Percentiles rank a stretch among this genome's conserved stretches.
Evolutionary conservation across 2,113 vertebrate genomes (phyloP).

Genomic region (Climacteris rufus): DNA sequence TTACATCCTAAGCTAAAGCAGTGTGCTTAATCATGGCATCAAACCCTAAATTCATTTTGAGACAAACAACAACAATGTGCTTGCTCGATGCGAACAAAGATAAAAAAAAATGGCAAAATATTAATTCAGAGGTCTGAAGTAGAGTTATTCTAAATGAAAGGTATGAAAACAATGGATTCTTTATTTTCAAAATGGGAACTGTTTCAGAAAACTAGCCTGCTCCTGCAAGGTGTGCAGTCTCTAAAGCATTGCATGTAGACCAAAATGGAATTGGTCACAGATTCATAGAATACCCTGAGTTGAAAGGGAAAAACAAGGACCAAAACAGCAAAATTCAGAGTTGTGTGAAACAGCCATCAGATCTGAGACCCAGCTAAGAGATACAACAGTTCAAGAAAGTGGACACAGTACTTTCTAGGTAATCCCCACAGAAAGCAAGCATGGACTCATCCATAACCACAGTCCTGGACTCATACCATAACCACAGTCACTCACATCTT

Average conservation of each 20-base stretch:
- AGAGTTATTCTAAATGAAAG: neutral
- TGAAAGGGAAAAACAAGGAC: neutral
- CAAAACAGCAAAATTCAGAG: neutral
- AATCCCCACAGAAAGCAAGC: neutral
- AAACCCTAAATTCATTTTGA: neutral
- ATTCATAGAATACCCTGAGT: neutral
- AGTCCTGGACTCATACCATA: neutral
- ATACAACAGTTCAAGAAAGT: neutral
- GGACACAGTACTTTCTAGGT: neutral
- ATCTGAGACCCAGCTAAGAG: neutral
- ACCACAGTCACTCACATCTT: fast-evolving
- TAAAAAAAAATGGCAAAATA: neutral
- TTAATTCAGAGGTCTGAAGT: neutral
- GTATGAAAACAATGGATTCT: neutral
- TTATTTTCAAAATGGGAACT: neutral
- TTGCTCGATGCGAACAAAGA: neutral
- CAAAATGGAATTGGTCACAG: neutral
- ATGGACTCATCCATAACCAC: fast-evolving
- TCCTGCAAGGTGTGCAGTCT: neutral
- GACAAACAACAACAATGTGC: neutral
- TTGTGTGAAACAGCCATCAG: neutral
- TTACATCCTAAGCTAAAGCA: neutral
- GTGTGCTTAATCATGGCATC: neutral
- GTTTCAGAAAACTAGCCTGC: neutral
- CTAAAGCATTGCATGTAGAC: neutral